phyloP scores from a whole-genome alignment of 2,113 vertebrate genomes.

The Lamprotornis superbus region DNA sequence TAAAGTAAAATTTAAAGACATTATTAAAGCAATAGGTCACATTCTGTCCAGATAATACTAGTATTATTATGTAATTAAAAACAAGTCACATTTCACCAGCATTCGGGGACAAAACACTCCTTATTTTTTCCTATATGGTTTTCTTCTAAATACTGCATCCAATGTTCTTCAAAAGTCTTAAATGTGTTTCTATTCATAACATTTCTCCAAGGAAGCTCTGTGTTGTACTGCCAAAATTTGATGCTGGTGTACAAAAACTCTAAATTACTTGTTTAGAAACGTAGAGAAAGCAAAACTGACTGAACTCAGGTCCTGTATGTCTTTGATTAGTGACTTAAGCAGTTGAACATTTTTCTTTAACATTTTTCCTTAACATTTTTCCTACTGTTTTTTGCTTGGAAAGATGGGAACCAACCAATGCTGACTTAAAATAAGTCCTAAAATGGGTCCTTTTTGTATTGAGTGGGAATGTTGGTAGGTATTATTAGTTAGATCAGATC shows the following conservation, averaged over 20 bases:
- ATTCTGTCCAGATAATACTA: not conserved
- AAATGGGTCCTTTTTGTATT: not conserved
- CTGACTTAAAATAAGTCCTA: not conserved
- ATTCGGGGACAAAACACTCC: not conserved
- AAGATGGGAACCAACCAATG: not conserved
- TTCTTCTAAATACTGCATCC: not conserved
- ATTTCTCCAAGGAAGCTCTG: not conserved
- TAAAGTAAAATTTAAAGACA: slow-evolving; percentile 20
- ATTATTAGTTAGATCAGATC: not conserved
- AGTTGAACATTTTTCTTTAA: not conserved
- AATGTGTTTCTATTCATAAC: not conserved
- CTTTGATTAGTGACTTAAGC: not conserved
- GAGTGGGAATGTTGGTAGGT: not conserved
- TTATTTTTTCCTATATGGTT: not conserved
- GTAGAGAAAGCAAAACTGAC: not conserved
- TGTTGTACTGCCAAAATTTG: not conserved
- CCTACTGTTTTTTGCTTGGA: not conserved
- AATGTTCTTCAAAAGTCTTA: not conserved
- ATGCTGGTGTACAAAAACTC: not conserved
- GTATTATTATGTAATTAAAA: not conserved
- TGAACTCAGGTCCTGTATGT: not conserved
- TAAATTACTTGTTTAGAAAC: not conserved
- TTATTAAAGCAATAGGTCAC: not conserved
- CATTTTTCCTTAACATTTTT: not conserved
- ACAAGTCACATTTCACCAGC: not conserved